Percentiles rank a stretch among this genome's conserved stretches.
Conservation (phyloP, 1,140 invertebrate species). For the Philotrypesis tridentata region DNA sequence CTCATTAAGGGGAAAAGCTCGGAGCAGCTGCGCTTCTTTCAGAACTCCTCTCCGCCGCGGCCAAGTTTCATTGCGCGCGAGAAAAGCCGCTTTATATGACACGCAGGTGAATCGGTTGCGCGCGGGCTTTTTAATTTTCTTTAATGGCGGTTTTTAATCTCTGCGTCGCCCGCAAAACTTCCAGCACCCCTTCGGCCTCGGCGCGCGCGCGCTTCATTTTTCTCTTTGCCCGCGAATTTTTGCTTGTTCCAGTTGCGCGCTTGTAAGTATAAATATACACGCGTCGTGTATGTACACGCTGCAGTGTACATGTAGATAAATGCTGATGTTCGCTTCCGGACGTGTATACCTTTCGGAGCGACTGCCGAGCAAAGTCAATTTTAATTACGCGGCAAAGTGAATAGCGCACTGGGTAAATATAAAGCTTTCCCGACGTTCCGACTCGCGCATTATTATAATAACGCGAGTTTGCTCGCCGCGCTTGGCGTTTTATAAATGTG, state of each 20-base stretch:
- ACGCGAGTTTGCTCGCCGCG: background rate
- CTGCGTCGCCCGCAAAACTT: background rate
- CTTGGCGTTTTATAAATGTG: no score
- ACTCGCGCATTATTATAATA: conserved; percentile 4
- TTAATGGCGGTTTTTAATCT: conserved; percentile 33
- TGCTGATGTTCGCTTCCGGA: background rate
- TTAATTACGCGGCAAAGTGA: conserved; percentile 44
- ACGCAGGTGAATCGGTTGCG: background rate
- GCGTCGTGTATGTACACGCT: no score
- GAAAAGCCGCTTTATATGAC: conserved; percentile 7
- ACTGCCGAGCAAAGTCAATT: conserved; percentile 40
- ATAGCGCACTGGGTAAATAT: conserved; percentile 39
- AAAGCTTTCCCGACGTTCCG: conserved; percentile 31
- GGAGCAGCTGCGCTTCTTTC: background rate
- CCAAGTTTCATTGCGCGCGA: conserved; percentile 37
- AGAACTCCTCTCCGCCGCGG: background rate
- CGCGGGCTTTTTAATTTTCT: conserved; percentile 28
- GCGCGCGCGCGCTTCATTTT: background rate
- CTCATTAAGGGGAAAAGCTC: conserved; percentile 27
- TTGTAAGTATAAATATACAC: background rate
- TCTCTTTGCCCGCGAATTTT: background rate
- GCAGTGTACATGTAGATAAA: no score
- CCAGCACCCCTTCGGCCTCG: no score
- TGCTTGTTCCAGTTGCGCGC: no score
- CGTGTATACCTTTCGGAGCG: background rate